Evolutionary conservation across 92 coral and sea anemone species (phyloP), one percentile per base, ranked within the genome.

Genomic region (Virgularia gustaviana): DNA sequence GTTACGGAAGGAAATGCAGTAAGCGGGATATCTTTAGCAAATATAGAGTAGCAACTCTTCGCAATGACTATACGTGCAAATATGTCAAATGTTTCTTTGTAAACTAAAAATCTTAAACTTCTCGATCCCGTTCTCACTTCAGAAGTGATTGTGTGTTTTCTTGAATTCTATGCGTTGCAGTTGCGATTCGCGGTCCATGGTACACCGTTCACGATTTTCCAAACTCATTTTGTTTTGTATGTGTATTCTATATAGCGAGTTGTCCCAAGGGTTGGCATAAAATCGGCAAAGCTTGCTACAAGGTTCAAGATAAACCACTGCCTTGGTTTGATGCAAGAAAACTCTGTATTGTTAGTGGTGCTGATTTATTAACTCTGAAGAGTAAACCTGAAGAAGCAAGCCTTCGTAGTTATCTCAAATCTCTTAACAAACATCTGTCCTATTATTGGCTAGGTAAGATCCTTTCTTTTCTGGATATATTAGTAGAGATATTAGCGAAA

Each of bases 401-500:
- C 51, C 37, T 92, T 58, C 71, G 98, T 62, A 67, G 60, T 24
- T 71, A 53, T 54, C 73, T 87, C 53, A 65, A 73, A 47, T 72
- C 83, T 30, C 64, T 47, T 0, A 59, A 78, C 22, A 37, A 76
- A 12, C 78, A 83, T 23, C 74, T 84, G 9, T 18, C 78, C 23
- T 92, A 73, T 73, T 92, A 81, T 53, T 92, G 98, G 98, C 89
- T 89, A 19, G 96, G 98, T 92, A 70, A 16, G 90, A n/a, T n/a
- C n/a, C n/a, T n/a, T n/a, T n/a, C n/a, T n/a, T n/a, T n/a, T n/a
- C n/a, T n/a, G n/a, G n/a, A n/a, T n/a, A n/a, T n/a, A n/a, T n/a
- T n/a, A n/a, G n/a, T n/a, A n/a, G n/a, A n/a, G n/a, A n/a, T n/a
- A n/a, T n/a, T n/a, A n/a, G n/a, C n/a, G n/a, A n/a, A n/a, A n/a